phyloP scores from a whole-genome alignment of 2,113 vertebrate genomes.

The Climacteris rufus region DNA sequence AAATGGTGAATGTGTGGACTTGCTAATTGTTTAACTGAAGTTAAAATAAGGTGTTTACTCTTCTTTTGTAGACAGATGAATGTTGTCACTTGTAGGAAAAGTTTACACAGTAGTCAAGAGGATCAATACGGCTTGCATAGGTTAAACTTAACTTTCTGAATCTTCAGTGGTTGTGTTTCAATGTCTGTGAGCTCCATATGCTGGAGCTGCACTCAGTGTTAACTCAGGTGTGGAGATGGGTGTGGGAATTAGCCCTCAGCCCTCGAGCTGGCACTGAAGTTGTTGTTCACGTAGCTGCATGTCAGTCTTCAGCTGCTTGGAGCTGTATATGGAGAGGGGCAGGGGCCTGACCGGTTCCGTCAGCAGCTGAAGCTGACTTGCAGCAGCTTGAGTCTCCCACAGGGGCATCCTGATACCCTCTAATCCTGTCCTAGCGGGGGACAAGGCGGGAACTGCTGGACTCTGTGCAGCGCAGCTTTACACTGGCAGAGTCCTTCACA shows the following conservation, averaged over 20 bases:
- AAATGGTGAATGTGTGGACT: not conserved
- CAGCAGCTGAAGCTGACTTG: not conserved
- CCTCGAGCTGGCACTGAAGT: not conserved
- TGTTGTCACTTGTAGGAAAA: not conserved
- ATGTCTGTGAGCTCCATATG: not conserved
- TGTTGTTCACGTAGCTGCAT: not conserved
- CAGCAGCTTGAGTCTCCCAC: not conserved
- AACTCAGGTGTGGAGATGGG: not conserved
- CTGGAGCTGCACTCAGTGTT: not conserved
- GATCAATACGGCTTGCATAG: not conserved
- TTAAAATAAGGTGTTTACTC: not conserved
- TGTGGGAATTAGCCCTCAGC: not conserved
- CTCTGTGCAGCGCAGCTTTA: not conserved
- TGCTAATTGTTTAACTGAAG: not conserved
- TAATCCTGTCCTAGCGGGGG: not conserved
- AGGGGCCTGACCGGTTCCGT: not conserved
- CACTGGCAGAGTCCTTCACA: not conserved
- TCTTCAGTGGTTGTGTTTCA: not conserved
- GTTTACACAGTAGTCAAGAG: not conserved
- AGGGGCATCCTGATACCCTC: not conserved
- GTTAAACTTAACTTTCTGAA: not conserved
- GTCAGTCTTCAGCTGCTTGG: not conserved
- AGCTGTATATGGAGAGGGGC: not conserved
- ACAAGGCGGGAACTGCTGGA: rapidly evolving
- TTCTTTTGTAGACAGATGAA: not conserved